Conservation (phyloP, 1,140 invertebrate genomes). For the Zaprionus tsacasi region DNA sequence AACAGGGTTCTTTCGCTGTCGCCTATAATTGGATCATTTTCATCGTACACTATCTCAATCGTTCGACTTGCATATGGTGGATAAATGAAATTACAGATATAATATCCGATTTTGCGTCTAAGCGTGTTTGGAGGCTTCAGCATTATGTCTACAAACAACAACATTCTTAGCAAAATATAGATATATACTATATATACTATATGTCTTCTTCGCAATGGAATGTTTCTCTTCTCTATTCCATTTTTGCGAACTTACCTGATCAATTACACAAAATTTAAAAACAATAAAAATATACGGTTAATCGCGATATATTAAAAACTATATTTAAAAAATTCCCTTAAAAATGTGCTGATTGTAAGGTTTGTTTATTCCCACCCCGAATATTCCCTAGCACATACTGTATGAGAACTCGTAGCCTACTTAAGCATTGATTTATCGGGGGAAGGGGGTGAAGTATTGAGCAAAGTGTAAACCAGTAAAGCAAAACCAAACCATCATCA, state of each 20-base stretch:
- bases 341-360: background rate
- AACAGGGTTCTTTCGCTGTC: no score
- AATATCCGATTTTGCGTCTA: background rate
- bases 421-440: slow-evolving; percentile 63
- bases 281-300: no score
- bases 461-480: slow-evolving; percentile 16
- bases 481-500: slow-evolving; percentile 69
- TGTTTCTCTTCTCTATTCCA: no score
- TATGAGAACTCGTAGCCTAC: background rate
- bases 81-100: background rate
- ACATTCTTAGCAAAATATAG: background rate
- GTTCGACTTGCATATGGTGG: background rate
- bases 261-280: background rate
- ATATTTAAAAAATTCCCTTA: background rate
- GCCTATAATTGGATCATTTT: no score
- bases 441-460: slow-evolving; percentile 8
- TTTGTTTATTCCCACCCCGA: background rate
- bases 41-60: no score
- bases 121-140: background rate
- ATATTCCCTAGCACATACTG: background rate
- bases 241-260: background rate
- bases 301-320: background rate
- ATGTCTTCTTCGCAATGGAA: no score
- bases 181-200: background rate
- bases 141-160: background rate